These are phyloP conservation scores for Pocillopora verrucosa DNA, from an alignment of 64 coral and sea anemone genomes.

Conservation along the genomic window DNA sequence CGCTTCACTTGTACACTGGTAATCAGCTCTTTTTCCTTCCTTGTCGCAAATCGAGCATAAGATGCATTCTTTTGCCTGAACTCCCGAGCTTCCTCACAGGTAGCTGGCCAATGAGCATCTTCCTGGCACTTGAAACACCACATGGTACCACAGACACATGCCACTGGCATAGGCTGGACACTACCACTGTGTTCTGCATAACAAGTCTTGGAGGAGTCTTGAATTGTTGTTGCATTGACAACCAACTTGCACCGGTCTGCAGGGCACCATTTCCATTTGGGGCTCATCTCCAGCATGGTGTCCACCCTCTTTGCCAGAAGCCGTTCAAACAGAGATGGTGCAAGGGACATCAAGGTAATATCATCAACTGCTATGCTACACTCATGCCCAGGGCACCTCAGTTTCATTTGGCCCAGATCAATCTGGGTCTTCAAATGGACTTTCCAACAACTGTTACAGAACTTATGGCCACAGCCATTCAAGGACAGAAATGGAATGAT, in stretches of 20 bases:
- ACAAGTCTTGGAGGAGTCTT: not conserved
- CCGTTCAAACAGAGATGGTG: constrained; percentile 55
- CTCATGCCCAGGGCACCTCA: constrained; percentile 61
- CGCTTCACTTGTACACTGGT: constrained; percentile 51
- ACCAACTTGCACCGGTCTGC: constrained; percentile 45
- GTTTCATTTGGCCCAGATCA: constrained; percentile 13
- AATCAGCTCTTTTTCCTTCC: constrained; percentile 26
- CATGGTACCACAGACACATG: constrained; percentile 58
- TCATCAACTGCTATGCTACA: constrained; percentile 46
- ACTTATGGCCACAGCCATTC: constrained; percentile 57
- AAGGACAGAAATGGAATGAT: not conserved
- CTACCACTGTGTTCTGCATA: not conserved
- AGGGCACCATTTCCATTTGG: constrained; percentile 67
- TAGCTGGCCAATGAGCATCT: constrained; percentile 78
- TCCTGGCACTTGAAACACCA: constrained; percentile 84
- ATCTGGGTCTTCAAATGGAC: constrained; percentile 46
- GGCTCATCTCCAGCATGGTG: constrained; percentile 23
- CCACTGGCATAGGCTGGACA: constrained; percentile 39
- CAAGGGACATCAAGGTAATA: constrained; percentile 67
- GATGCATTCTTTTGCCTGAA: constrained; percentile 52
- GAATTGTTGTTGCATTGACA: constrained; percentile 43
- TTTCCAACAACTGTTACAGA: constrained; percentile 73
- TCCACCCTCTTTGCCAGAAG: constrained; percentile 35
- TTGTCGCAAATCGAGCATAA: constrained; percentile 4
- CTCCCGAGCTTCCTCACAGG: constrained; percentile 58